Evolutionary conservation across 2,797 vertebrate genomes (phyloP), one percentile per base, ranked within the genome.

Genomic region (Lepilemur ruficaudatus): DNA sequence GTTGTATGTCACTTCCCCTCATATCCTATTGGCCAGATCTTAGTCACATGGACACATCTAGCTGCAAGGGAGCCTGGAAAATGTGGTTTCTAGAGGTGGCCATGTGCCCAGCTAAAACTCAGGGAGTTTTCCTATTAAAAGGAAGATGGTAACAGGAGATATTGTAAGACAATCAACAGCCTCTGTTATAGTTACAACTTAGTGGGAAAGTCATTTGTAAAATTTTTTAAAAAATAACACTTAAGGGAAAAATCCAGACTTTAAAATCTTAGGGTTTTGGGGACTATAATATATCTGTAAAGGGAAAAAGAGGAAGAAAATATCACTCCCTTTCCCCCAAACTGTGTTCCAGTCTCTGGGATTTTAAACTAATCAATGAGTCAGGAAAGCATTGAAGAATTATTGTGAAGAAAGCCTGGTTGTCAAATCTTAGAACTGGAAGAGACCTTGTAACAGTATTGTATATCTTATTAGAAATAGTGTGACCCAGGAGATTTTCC

Each of bases 211-310:
- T 38, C 35, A 76, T 89, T 59, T 70, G 13, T 80, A 46, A 93
- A 92, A 80, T 30, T 84, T 14, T 93, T 84, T 79, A 46, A 65
- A 61, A 86, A 91, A 82, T 57, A 94, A 72, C 32, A 52, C 73
- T 59, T 30, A 59, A 83, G 35, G 52, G 61, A 32, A n/a, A 87
- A 91, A 32, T 55, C 5, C 20, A 76, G 35, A n/a, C 69, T 79
- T 88, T 80, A 41, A 76, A 82, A 86, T 76, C 63, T 55, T 50
- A 57, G 28, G 5, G 75, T 87, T 88, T 70, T 15, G 22, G 70
- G 75, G 23, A 79, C 25, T 80, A 30, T 5, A 14, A 38, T 32
- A 35, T 38, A 90, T 79, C 61, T 94, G 63, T 43, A 35, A 55
- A 89, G 52, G 23, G 14, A 88, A 91, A 61, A 28, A 5, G 30